Conservation (phyloP, 2,113 vertebrate species). For the Microcebus lehilahytsara region DNA sequence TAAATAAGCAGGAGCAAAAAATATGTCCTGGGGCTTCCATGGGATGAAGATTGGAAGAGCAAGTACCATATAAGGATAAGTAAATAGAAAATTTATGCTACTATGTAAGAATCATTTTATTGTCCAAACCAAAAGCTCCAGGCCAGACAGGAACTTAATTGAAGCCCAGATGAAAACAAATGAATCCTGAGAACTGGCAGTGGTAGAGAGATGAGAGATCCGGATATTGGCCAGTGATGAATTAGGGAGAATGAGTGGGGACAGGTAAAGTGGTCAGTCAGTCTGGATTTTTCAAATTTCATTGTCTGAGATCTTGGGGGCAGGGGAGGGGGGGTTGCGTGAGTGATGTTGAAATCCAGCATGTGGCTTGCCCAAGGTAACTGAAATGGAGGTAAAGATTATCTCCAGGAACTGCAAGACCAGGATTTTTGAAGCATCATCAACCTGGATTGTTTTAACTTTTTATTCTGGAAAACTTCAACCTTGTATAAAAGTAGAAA, state of each 20-base stretch:
- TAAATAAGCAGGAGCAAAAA: not conserved
- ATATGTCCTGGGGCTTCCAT: not conserved
- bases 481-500: not conserved
- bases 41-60: not conserved
- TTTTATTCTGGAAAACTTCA: not conserved
- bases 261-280: not conserved
- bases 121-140: not conserved
- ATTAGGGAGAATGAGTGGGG: not conserved
- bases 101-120: not conserved
- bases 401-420: not conserved
- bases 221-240: not conserved
- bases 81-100: not conserved
- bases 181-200: not conserved
- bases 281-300: not conserved
- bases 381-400: not conserved
- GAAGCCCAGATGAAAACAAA: constrained; percentile 46
- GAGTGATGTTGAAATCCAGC: not conserved
- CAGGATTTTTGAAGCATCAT: not conserved
- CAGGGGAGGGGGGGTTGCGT: not conserved
- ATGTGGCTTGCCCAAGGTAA: not conserved
- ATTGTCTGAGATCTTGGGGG: not conserved
- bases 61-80: not conserved
- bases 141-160: not conserved
- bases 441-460: not conserved
- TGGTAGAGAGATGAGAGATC: not conserved